Conservation (phyloP, 2,113 vertebrate species). For the Lichenostomus cassidix region DNA sequence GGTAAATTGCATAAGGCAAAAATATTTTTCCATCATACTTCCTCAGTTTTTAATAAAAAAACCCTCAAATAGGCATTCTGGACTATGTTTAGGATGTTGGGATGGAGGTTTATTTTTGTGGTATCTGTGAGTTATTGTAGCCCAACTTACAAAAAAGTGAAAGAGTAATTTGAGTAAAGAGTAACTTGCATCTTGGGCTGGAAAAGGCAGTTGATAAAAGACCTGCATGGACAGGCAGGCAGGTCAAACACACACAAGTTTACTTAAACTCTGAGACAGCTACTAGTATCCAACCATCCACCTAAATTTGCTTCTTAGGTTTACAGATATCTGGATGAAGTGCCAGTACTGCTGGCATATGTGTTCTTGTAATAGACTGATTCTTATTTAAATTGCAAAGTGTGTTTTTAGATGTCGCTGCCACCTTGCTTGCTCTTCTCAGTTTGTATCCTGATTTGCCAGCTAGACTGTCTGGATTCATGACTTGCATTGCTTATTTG, state of each 20-base stretch:
- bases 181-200: background rate
- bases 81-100: background rate
- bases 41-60: background rate
- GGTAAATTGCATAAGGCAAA: background rate
- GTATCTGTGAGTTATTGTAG: background rate
- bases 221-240: background rate
- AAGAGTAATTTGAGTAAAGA: background rate
- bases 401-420: conserved; percentile 33
- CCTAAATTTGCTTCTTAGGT: background rate
- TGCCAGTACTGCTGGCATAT: background rate
- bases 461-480: conserved; percentile 33
- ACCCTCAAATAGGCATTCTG: background rate
- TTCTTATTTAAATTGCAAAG: conserved; percentile 54
- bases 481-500: conserved; percentile 28
- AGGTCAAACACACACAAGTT: background rate
- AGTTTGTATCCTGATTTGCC: conserved; percentile 34
- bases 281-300: background rate
- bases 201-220: background rate
- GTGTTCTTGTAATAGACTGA: conserved; percentile 16
- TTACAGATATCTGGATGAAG: background rate
- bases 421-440: conserved; percentile 55
- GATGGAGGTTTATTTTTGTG: background rate
- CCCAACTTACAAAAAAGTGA: background rate
- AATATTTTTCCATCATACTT: background rate
- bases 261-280: background rate